A percentile compares a stretch with the other conserved stretches of the same genome.
Conservation (phyloP, 1,140 invertebrate genomes). For the Ruditapes philippinarum region DNA sequence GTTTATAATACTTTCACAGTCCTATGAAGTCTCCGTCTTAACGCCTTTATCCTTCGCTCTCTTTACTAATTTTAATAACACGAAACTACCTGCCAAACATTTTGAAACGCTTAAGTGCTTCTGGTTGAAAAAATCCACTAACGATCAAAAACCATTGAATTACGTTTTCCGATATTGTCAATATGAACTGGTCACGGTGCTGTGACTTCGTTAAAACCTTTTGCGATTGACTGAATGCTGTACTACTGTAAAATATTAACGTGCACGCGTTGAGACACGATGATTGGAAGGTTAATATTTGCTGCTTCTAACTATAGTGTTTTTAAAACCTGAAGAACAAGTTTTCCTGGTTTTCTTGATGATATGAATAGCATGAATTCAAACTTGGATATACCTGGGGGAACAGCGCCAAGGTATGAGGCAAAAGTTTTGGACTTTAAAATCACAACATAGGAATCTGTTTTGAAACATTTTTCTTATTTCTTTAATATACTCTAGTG, state of each 20-base stretch:
- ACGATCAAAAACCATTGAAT: conserved; percentile 11
- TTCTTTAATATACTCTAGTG: background rate
- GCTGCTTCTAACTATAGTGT: background rate
- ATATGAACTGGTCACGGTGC: conserved; percentile 9
- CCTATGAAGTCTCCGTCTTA: background rate
- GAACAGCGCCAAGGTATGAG: background rate
- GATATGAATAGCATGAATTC: background rate
- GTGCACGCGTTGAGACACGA: background rate
- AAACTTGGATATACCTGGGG: background rate
- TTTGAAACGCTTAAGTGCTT: conserved; percentile 10
- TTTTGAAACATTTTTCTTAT: background rate
- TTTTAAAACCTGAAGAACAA: background rate
- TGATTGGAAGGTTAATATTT: background rate
- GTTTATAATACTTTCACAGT: background rate
- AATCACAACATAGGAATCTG: background rate
- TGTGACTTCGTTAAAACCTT: background rate
- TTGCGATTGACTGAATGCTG: background rate
- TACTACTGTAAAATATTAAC: background rate
- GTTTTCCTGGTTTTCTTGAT: background rate
- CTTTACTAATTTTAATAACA: conserved; percentile 15
- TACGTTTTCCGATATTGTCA: conserved; percentile 13
- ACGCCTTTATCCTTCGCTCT: background rate
- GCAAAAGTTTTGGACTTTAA: background rate
- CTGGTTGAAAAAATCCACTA: background rate
- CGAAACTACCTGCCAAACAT: conserved; percentile 13